These are phyloP conservation scores for Drosophila barbarae DNA, from an alignment of 2,888 invertebrate species.

Conservation along the genomic window DNA sequence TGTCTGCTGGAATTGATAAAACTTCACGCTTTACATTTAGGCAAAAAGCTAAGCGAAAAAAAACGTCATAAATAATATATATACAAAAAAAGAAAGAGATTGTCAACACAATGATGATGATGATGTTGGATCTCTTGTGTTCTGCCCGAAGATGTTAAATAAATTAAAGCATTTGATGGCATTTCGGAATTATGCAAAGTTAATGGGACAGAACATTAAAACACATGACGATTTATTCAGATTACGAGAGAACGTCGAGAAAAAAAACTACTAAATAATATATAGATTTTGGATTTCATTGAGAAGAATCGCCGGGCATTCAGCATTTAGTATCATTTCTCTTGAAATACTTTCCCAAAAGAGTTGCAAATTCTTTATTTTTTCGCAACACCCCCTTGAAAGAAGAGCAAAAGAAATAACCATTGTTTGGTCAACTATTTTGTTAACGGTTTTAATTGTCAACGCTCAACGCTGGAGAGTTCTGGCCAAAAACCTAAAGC, in stretches of 20 bases:
- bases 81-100: conserved; percentile 40
- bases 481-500: conserved; percentile 10
- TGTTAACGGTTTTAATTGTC: conserved; percentile 67
- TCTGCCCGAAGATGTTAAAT: conserved; percentile 36
- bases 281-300: neutral
- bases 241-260: conserved; percentile 1
- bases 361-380: neutral
- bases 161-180: conserved; percentile 58
- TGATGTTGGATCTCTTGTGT: conserved; percentile 16
- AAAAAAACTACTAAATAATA: neutral
- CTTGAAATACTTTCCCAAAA: conserved; percentile 1
- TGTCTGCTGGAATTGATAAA: conserved; percentile 40
- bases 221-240: conserved; percentile 33
- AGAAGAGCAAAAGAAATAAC: conserved; percentile 19
- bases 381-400: conserved; percentile 9
- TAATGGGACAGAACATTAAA: conserved; percentile 35
- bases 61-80: neutral
- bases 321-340: neutral
- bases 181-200: conserved; percentile 57
- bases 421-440: conserved; percentile 46
- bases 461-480: conserved; percentile 16
- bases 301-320: neutral
- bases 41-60: neutral
- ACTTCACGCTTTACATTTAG: conserved; percentile 41
- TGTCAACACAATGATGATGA: conserved; percentile 30